Conservation (phyloP, 2,888 invertebrate species). For the Frankliniella intonsa region DNA sequence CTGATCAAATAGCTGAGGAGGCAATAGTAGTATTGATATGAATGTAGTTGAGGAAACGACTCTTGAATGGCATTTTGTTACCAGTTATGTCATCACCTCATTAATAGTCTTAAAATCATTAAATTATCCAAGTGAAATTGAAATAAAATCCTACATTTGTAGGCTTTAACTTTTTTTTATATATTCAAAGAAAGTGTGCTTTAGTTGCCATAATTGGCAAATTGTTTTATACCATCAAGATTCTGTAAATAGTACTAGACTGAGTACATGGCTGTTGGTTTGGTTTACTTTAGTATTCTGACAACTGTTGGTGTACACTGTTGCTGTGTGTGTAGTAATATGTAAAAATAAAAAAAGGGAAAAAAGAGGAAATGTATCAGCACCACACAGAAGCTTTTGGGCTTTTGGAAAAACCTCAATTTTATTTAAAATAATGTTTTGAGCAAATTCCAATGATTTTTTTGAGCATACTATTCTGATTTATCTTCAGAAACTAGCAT, state of each 20-base stretch:
- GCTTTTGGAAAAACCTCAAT: not conserved
- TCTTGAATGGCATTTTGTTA: not conserved
- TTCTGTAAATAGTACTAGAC: constrained; percentile 4
- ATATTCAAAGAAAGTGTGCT: not conserved
- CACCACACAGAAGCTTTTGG: not conserved
- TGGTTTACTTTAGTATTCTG: not conserved
- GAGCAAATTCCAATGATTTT: not conserved
- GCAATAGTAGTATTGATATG: constrained; percentile 2
- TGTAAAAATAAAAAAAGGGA: too few relatives aligned
- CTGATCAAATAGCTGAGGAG: not conserved
- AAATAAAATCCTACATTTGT: not conserved
- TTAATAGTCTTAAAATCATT: not conserved
- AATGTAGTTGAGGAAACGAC: not conserved
- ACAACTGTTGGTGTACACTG: not conserved
- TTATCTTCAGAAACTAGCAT: not conserved
- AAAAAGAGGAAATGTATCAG: too few relatives aligned
- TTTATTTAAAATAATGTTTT: not conserved
- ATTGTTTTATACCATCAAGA: not conserved
- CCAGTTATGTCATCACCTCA: not conserved
- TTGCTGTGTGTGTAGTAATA: not conserved
- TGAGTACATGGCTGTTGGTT: not conserved
- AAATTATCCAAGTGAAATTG: constrained; percentile 1
- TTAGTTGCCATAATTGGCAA: not conserved
- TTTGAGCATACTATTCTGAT: too few relatives aligned
- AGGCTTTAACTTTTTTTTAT: not conserved